Evolutionary conservation across 2,797 vertebrate species (phyloP), one percentile per base, ranked within the genome.

Genomic region (Stomatorhinus walkeri): DNA sequence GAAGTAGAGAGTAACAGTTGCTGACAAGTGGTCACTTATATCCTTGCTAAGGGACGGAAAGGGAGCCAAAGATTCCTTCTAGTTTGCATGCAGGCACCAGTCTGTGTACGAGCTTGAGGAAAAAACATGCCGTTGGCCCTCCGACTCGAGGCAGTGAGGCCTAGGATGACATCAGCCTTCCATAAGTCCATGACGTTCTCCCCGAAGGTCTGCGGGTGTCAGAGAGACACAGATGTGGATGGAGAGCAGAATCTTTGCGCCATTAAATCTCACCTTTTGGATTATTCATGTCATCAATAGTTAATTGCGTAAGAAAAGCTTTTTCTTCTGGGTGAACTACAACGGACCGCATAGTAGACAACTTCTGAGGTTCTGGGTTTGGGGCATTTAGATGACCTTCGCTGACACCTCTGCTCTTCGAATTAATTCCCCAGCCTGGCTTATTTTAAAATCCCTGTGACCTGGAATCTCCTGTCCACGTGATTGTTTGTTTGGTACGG

Each of bases 271-370:
- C 86, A 90, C 89, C 61, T 68, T 68, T 85, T 91, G 87, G 89
- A 91, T 90, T 89, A 90, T 91, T 91, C 72, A 91, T 91, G 68
- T 89, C 46, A 84, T 89, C 88, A 89, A 88, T 76, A 89, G 90
- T 89, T 83, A 76, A 88, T 89, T 90, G 89, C 72, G 46, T 87
- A 87, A 72, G 85, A 89, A 49, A 52, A 85, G 76, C 85, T 76
- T 88, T 85, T 89, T 48, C 68, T 87, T 61, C 54, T 87, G 54
- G 85, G 51, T 40, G 8, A 87, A 59, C 51, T 43, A 28, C 24
- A 87, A 22, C 85, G 28, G 32, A 12, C 51, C 8, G n/a, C 16
- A 59, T 59, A 19, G 52, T 87, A 19, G 8, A 43, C 28, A 51
- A 61, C 28, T 87, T 59, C 32, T 61, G 85, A 6, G 1, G 16